phyloP scores from a whole-genome alignment of 2,888 invertebrate species.

The Synergus umbraculus region DNA sequence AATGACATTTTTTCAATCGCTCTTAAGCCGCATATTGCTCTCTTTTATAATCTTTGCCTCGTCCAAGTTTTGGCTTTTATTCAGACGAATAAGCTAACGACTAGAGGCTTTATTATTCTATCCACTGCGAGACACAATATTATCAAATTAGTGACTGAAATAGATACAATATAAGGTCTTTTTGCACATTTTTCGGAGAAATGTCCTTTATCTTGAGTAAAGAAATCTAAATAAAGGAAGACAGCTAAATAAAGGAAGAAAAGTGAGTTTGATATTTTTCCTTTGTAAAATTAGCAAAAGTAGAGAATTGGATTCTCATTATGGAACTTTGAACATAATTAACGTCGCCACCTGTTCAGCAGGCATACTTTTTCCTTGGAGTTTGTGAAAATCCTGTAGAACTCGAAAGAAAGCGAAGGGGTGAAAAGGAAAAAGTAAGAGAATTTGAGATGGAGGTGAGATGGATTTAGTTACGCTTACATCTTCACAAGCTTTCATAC shows the following conservation, averaged over 20 bases:
- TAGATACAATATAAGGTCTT: too few relatives aligned
- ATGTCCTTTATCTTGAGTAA: neutral
- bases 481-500: neutral
- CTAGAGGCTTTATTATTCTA: neutral
- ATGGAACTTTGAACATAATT: slow-evolving; percentile 47
- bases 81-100: neutral
- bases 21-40: slow-evolving; percentile 31
- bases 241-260: slow-evolving; percentile 1
- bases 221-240: slow-evolving; percentile 2
- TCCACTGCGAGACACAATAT: neutral
- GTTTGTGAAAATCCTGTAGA: slow-evolving; percentile 19
- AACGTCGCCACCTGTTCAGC: slow-evolving; percentile 53
- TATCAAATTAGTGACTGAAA: neutral
- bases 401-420: neutral
- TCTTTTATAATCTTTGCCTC: slow-evolving; percentile 28
- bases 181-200: too few relatives aligned
- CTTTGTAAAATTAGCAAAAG: slow-evolving; percentile 31
- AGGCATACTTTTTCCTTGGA: slow-evolving; percentile 49
- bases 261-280: neutral
- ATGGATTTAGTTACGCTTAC: slow-evolving; percentile 33
- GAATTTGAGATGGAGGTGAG: slow-evolving; percentile 5
- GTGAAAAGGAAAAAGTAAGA: neutral
- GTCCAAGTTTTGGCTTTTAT: slow-evolving; percentile 10
- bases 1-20: slow-evolving; percentile 46
- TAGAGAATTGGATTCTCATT: slow-evolving; percentile 42